Evolutionary conservation across 2,113 vertebrate species (phyloP), one percentile per base, ranked within the genome.

Genomic region (Sylvia atricapilla): DNA sequence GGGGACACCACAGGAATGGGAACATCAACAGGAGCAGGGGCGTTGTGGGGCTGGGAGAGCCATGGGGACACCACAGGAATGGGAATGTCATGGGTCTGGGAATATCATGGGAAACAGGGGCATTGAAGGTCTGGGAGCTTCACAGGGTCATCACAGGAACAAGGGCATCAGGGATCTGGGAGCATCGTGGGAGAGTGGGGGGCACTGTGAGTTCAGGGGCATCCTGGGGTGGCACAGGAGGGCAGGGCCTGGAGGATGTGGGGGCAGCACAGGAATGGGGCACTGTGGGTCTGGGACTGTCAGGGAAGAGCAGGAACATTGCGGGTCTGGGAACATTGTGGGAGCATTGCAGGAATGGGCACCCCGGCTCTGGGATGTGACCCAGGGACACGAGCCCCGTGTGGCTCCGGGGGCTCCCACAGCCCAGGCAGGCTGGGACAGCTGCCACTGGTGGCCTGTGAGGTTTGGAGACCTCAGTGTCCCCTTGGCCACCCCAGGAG

Each of bases 401-500:
- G 44, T 13, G 76, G 49, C 23, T 24, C 49, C 1, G 0, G 49
- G 31, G 7, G 9, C 52, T 73, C 49, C 84, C 53, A 1, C 28
- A 20, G 63, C 33, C 3, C 0, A 0, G 3, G 1, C 33, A 5
- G 52, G 67, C 37, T 6, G 74, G 33, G 27, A 11, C 4, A 3
- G 68, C 75, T 37, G 63, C 72, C 0, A 4, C 0, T 13, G n/a
- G 1, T 0, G 31, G 58, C 43, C 46, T 62, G 56, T 23, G 68
- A 30, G 3, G 4, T 5, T 30, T 13, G 3, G 41, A 66, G 37
- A 27, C 17, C 62, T 56, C 49, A 25, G 33, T 15, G 78, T 58
- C 55, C 31, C 41, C 73, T 59, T 6, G 83, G 50, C 64, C 18
- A 0, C 41, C 16, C 16, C 93, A 99, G 99, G 99, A 99, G 64